phyloP scores from a whole-genome alignment of 2,797 vertebrate genomes.

The Lepilemur septentrionalis region DNA sequence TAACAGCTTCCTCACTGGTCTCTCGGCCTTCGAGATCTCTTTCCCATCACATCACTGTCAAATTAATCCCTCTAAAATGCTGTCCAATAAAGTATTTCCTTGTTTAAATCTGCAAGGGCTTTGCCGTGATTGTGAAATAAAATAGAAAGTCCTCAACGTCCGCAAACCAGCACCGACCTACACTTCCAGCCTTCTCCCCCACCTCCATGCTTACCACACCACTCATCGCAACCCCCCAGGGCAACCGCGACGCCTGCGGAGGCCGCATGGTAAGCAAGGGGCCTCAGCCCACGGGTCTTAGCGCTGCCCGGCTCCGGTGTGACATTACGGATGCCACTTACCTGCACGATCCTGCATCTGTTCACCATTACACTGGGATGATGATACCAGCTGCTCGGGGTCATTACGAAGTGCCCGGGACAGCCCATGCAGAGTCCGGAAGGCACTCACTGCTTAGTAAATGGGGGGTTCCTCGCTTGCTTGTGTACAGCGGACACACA shows the following conservation, averaged over 20 bases:
- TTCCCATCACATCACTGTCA: background rate
- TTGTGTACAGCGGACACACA: background rate
- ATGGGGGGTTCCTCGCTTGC: background rate
- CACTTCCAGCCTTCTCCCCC: background rate
- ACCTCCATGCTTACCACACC: background rate
- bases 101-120: background rate
- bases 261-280: background rate
- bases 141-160: background rate
- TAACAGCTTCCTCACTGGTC: background rate
- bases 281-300: background rate
- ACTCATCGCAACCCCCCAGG: background rate
- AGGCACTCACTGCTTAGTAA: background rate
- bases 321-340: background rate
- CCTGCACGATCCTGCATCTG: background rate
- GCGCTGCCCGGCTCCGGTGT: background rate
- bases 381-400: background rate
- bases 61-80: background rate
- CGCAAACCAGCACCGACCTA: background rate
- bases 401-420: too few relatives aligned
- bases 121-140: background rate
- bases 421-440: too few relatives aligned
- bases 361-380: background rate
- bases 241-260: fast-evolving
- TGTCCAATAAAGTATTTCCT: background rate
- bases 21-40: background rate